Evolutionary conservation across 2,113 vertebrate genomes (phyloP), one percentile per base, ranked within the genome.

Genomic region (Panthera leo): DNA sequence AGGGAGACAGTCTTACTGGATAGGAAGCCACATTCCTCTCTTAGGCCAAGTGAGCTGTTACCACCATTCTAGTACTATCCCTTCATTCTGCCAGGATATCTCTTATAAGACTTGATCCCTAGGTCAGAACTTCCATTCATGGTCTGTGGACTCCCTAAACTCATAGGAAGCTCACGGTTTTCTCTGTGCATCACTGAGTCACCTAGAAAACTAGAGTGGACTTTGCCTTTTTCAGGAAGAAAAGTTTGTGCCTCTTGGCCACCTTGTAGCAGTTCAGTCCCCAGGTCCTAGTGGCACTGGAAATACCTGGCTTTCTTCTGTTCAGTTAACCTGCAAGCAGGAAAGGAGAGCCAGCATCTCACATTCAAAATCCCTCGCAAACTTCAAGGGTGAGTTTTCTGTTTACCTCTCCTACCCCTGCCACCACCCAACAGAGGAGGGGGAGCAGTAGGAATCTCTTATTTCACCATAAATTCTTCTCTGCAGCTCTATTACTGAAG

Each of bases 131-230:
- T 75, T 89, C 31, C 67, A 36, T 2, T 25, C 11, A n/a, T 45
- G 10, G 19, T 58, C 4, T 2, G 0, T 75, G 4, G 29, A 29
- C 7, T 67, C 3, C 10, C 27, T 42, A 31, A 67, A 55, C 19
- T 23, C 45, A 42, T 3, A n/a, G 63, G 36, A 90, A 78, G 29
- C 55, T 85, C 34, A 67, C 2, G 11, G 1, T 12, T 88, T 4
- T 95, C n/a, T 51, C 39, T 58, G 27, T 19, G 7, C 13, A 55
- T 48, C 18, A 23, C 2, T 11, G 19, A 29, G 31, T 29, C n/a
- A 5, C 12, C 9, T 5, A 25, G 27, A 4, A 90, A 68, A 27
- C 31, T 4, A 36, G 11, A 39, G 48, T 5, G 3, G 7, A 5
- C 80, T 42, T 73, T 51, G 12, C 9, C 48, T 15, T 67, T 83